A percentile compares a stretch with the other conserved stretches of the same genome.
phyloP scores from a whole-genome alignment of 2,113 vertebrate genomes.

The Psittacus erithacus region DNA sequence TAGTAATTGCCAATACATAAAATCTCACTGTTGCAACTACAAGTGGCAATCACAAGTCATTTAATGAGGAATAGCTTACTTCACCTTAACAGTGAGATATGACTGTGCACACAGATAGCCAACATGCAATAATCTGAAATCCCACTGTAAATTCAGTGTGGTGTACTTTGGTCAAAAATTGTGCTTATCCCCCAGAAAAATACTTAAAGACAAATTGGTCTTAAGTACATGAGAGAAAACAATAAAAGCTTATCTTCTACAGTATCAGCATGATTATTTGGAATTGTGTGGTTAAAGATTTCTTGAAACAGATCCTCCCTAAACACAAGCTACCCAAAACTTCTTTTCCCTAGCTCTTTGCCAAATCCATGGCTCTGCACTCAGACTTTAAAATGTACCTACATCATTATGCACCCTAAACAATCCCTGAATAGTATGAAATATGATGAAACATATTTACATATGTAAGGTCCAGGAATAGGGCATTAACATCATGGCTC shows the following conservation, averaged over 20 bases:
- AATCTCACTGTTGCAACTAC: background rate
- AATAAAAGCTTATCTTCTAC: background rate
- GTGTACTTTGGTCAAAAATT: background rate
- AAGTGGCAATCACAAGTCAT: background rate
- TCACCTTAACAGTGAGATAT: background rate
- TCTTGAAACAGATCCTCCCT: background rate
- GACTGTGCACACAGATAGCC: rapidly evolving
- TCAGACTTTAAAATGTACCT: background rate
- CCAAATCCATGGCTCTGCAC: background rate
- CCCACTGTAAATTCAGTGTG: background rate
- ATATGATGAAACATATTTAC: background rate
- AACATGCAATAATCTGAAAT: background rate
- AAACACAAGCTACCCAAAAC: background rate
- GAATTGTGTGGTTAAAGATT: background rate
- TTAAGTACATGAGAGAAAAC: background rate
- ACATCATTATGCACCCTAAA: background rate
- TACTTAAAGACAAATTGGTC: background rate
- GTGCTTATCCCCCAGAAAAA: background rate
- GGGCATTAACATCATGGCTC: background rate
- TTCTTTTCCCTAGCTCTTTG: background rate
- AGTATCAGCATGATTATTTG: background rate
- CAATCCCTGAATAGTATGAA: background rate
- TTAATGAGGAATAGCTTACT: background rate
- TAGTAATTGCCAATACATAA: background rate
- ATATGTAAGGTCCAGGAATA: background rate